phyloP scores from a whole-genome alignment of 2,113 vertebrate species.

The Sebastes schlegelii region DNA sequence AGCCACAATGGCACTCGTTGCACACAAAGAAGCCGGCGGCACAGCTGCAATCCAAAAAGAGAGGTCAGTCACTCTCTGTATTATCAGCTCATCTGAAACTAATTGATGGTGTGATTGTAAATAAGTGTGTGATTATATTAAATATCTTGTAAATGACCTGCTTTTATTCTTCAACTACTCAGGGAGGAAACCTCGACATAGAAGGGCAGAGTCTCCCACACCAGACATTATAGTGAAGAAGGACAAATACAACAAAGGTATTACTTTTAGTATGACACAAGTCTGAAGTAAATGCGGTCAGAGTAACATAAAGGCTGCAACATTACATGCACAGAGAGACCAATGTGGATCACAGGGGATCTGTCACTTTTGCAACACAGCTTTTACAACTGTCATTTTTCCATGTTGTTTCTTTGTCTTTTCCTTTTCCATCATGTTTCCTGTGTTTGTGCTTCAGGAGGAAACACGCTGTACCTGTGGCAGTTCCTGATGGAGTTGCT shows the following conservation, averaged over 20 bases:
- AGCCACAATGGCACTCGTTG: conserved; percentile 81
- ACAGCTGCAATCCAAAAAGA: conserved; percentile 90
- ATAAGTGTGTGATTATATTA: background rate
- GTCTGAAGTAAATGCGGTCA: background rate
- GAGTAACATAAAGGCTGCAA: background rate
- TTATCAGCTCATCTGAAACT: background rate
- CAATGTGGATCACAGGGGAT: conserved; percentile 2
- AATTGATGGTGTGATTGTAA: background rate
- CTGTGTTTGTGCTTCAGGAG: conserved; percentile 77
- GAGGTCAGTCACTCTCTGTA: conserved; percentile 81
- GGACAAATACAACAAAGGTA: conserved; percentile 97
- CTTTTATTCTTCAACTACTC: conserved; percentile 45
- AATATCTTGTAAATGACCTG: background rate
- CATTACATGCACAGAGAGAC: background rate
- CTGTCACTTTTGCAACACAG: background rate
- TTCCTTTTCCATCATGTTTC: conserved; percentile 6
- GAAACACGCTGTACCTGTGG: conserved; percentile 98
- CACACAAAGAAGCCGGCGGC: conserved; percentile 80
- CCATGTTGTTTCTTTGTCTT: background rate
- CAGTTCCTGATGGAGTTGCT: conserved; percentile 96
- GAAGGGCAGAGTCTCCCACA: conserved; percentile 91
- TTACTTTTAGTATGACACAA: background rate
- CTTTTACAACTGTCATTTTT: conserved; percentile 18
- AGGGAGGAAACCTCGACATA: conserved; percentile 90
- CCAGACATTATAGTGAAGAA: conserved; percentile 95